Evolutionary conservation across 2,888 invertebrate species (phyloP), one percentile per base, ranked within the genome.

Genomic region (Pantelozetes paolii): DNA sequence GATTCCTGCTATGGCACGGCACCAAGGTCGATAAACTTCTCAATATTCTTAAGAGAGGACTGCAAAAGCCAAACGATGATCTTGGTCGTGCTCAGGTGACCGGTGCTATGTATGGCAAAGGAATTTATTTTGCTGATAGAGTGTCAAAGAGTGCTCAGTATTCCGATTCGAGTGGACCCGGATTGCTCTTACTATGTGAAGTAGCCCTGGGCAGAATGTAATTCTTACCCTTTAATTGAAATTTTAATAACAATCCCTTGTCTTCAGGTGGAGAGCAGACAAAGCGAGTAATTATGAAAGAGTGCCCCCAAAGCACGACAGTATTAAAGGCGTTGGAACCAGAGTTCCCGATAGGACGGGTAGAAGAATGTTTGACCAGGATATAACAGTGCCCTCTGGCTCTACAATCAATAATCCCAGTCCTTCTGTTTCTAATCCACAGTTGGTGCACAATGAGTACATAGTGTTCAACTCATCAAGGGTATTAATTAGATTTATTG

Each of bases 101-200:
- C 28, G 84, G 85, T 42, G 86, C 86, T 81, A 98, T 99, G 98
- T 99, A 99, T 83, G 98, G 98, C 76, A 99, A 98, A 85, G 99
- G 97, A 80, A 87, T 92, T 74, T 96, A 96, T 83, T 97, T 98
- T 83, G 97, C 97, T 11, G 98, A 99, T 83, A 97, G 97, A 95
- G 96, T 96, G 1, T 92, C 94, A 9, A 99, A 99, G 82, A 95
- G 95, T 0, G 96, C 96, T 9, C 97, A 97, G 84, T 97, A 97
- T 2, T 88, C 84, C 77, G 84, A 84, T 15, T 79, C 81, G 28
- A 88, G 88, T 81, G 87, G 89, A 0, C 87, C 87, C n/a, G 98
- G 96, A 36, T 82, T 97, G 54, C 81, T 99, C 84, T 81, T 99
- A 80, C 86, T 99, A 0, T 96, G 95, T 81, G 98, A 99, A 81